Base-by-base conservation (phyloP, 2,888 invertebrate genomes). In the Iselma pallidipennis region DNA sequence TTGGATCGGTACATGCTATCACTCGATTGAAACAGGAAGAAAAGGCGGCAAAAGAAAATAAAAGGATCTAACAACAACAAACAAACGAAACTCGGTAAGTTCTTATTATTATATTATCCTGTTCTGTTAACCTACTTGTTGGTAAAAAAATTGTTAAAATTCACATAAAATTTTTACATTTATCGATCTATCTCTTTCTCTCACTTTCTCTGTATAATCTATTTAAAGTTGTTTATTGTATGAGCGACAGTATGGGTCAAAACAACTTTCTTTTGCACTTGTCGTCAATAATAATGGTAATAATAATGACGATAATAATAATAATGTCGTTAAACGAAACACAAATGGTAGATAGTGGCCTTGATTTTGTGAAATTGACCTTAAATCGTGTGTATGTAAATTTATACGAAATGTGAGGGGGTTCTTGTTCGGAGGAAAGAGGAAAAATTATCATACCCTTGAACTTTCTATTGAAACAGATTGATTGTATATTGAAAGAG, bases 11-110 rank as follows among this genome's bases (percentile, higher is more conserved):
- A 77, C 86, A 89, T 67, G 87, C 89, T 76, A 89, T 90, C 82
- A 89, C 89, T 82, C 88, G 89, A 81, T 84, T 90, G 78, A 88
- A 90, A 75, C 87, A 89, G 79, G 88, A 89, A 76, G 89, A 90
- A 81, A 87, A 88, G 82, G 83, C 86, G 65, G 86, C 88, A 74
- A 83, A 87, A 71, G 87, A 87, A 73, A 86, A 83, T 73, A 85
- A 87, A 79, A 82, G 87, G 80, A 85, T 80, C 57, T 80, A 75
- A 74, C 7, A n/a, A n/a, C 45, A 4, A 7, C 14, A 49, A 21
- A 19, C 16, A 50, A 65, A 57, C 14, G 51, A 10, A 50, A 21
- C 55, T 62, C 29, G 29, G 56, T 53, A 53, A 19, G n/a, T 53
- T 9, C 2, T 4, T 49, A 25, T 49, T 25, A 21, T 49, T 19